Base-by-base conservation (phyloP, 2,797 vertebrate species). In the Staurois parvus region DNA sequence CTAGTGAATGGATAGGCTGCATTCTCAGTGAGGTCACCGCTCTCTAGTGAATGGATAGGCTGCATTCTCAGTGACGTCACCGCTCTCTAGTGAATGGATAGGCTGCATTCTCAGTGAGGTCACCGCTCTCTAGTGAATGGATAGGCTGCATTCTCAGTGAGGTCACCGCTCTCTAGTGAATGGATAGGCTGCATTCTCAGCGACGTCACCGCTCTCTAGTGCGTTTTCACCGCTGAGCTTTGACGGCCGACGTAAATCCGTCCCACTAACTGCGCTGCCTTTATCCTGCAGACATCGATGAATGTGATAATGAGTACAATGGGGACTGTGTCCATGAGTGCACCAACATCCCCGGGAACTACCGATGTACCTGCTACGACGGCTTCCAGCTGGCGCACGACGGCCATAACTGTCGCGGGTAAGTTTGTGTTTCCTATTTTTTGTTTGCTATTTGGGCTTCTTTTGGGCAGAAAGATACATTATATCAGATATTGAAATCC, bases 321-420 rank as follows among this genome's bases (percentile, higher is more conserved):
- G 98, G 98, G 72, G 98, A 97, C 91, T 99, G 98, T 76, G 98
- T 99, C 84, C 98, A 99, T 0, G 97, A 99, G 90, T 99, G 98
- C 91, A 95, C 95, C 94, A 99, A 99, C 92, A 98, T 99, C 89
- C 97, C 97, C 19, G 98, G 98, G 75, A 99, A 99, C 93, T 99
- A 99, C 89, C 97, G 97, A 89, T 99, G 98, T 90, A 96, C 96
- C 91, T 99, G 98, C 92, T 96, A 97, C 3, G 98, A 99, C 84
- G 98, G 98, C 79, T 99, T 99, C 91, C 95, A 95, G 95, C 91
- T 99, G 94, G 97, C 97, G 76, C 96, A 98, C 0, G 97, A 99
- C 34, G 98, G 98, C 88, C 98, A 99, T 89, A 99, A 99, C 92
- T 99, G 98, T 93, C 92, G 99, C 11, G 98, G 98, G 98, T 99